Base-by-base conservation (phyloP, 2,113 vertebrate genomes). In the Siniperca chuatsi region DNA sequence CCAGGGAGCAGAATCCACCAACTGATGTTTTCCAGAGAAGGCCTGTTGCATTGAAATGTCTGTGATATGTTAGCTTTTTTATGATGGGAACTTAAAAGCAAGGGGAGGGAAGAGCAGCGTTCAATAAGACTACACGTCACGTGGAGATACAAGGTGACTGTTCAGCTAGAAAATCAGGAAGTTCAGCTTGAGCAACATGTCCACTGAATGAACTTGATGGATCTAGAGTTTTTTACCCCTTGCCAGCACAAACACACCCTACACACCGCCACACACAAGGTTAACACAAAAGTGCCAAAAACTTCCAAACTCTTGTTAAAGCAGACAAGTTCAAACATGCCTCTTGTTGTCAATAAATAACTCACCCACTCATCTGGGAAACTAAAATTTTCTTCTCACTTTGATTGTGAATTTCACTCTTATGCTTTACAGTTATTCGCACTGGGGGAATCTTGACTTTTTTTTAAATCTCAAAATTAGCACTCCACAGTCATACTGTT, bases 111-210 rank as follows among this genome's bases (percentile, higher is more conserved):
- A 44, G 78, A 65, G 75, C 54, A 20, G 72, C 6, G 13, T 75
- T 74, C 81, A 88, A n/a, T 83, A 62, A 81, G 62, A 79, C n/a
- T 21, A 35, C 54, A 20, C 68, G 80, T 87, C 78, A 66, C 60
- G 75, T 57, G 57, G 61, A 55, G 69, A 86, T 21, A 71, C 85
- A 87, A 69, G 75, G 76, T 64, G 87, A 86, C 86, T 77, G 83
- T 76, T 91, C 76, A 77, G 87, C 78, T 48, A 82, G 87, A 87
- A 87, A 93, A 95, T 91, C 84, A 92, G 91, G 94, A 94, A 94
- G 91, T 94, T 85, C 60, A 52, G 84, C 79, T 92, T 79, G 82
- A 88, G 82, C 86, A 87, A 88, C 78, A 88, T 70, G 81, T 86
- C 84, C 88, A 90, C 79, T 70, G 78, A 72, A 40, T 89, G 89